Base-by-base conservation (phyloP, 2,797 vertebrate genomes). In the Sciurus carolinensis region DNA sequence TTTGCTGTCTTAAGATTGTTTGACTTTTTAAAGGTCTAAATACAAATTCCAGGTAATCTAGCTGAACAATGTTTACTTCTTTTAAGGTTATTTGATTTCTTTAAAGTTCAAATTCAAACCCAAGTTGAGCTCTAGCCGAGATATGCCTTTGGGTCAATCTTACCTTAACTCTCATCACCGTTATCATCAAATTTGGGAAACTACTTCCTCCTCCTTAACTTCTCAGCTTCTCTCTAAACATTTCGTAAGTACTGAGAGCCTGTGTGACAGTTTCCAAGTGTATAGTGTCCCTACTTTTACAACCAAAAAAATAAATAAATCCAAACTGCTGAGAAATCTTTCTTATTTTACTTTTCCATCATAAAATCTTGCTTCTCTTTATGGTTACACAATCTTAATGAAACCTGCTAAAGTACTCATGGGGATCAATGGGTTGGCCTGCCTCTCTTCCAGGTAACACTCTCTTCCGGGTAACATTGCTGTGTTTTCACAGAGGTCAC, bases 31-130 rank as follows among this genome's bases (percentile, higher is more conserved):
- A 81, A 90, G 54, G 26, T 42, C 12, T 17, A 62, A 69, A 26
- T 50, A 57, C 1, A 87, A 52, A 39, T 71, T 92, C 84, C 5
- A 92, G 72, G 44, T 69, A 83, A 72, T 72, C 33, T 86, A 88
- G 76, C 20, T 85, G 24, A 88, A 59, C 1, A 95, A 39, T 85
- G n/a, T 73, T 96, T 82, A 33, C 9, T 87, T 62, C 7, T 76
- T 82, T 62, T 88, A 87, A 92, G 10, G 18, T 88, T 54, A 64
- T 66, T 69, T 44, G 33, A 87, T 71, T 92, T 95, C n/a, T 33
- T 96, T 73, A 76, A 62, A 87, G 13, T 87, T 95, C 57, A 85
- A 77, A 57, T 57, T 87, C 54, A 96, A 94, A 57, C 47, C 22
- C 47, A 85, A 90, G 67, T 3, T 17, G 10, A 96, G 5, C 1